Base-by-base conservation (phyloP, 2,888 invertebrate species). In the Petrolisthes manimaculis region DNA sequence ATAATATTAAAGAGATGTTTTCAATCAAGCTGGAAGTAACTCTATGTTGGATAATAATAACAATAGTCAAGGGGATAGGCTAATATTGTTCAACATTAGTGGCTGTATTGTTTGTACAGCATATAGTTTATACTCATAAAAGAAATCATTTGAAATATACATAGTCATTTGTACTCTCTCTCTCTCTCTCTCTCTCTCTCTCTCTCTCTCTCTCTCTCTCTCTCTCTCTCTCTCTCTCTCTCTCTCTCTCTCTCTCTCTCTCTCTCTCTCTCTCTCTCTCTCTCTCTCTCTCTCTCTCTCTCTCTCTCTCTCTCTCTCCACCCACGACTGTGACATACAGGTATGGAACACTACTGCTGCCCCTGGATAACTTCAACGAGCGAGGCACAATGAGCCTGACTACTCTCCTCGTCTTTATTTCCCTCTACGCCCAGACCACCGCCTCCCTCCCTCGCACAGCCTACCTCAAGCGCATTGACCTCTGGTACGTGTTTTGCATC, bases 341-440 rank as follows among this genome's bases (percentile, higher is more conserved):
- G 53, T 85, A 85, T 24, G 85, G 85, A 53, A 85, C 85, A 6
- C 69, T 85, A n/a, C 14, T 69, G 53, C 69, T 85, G 37, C 85
- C 85, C 12, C 21, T 18, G 14, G 79, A 78, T 5, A 21, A 9
- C 69, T 85, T 79, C 85, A 79, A 67, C 54, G 85, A 85, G 69
- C 51, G 85, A n/a, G 85, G 85, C 4, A 71, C 69, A 6, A 85
- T 85, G 85, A 85, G 85, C 69, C n/a, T 85, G 12, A 85, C 85
- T 37, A 85, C 85, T 4, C 53, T 85, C 12, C 79, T 85, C 12
- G 79, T 85, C 53, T 85, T 85, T 79, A 85, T 85, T 12, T 67
- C 85, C 51, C 79, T 85, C 53, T 85, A 85, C 85, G 79, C 85
- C 12, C 54, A 85, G 69, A 79, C 69, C n/a, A 69, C 18, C 67